A percentile compares a stretch with the other conserved stretches of the same genome.
phyloP scores from a whole-genome alignment of 2,113 vertebrate genomes.

The Sminthopsis crassicaudata region DNA sequence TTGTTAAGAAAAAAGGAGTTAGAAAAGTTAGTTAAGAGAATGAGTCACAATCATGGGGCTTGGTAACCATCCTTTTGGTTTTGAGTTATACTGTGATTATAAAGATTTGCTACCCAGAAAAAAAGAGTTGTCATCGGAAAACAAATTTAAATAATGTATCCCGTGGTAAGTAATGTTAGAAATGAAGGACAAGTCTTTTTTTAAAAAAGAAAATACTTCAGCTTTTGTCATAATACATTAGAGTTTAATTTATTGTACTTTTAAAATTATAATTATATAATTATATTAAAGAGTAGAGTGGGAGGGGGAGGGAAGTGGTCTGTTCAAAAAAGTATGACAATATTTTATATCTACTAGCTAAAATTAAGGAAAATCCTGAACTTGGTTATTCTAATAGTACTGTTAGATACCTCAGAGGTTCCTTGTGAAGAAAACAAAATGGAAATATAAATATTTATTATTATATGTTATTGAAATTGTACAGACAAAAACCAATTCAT shows the following conservation, averaged over 20 bases:
- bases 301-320: neutral
- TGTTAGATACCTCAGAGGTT: neutral
- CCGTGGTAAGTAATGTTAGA: neutral
- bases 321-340: neutral
- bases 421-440: neutral
- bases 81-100: conserved; percentile 2
- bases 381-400: neutral
- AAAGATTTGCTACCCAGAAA: conserved; percentile 9
- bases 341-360: neutral
- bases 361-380: neutral
- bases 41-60: conserved; percentile 28
- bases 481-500: neutral
- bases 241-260: neutral
- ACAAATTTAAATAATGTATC: conserved; percentile 9
- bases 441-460: neutral
- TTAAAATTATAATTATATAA: neutral
- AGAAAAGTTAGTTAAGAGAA: neutral
- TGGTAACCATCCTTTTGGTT: neutral
- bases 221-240: neutral
- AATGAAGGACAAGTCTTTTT: neutral
- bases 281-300: neutral
- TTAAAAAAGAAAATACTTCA: neutral
- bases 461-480: neutral
- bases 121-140: conserved; percentile 23
- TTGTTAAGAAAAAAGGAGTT: conserved; percentile 10